Percentiles rank a stretch among this genome's conserved stretches.
Evolutionary conservation across 2,113 vertebrate species (phyloP).

Genomic region (Odocoileus virginianus): DNA sequence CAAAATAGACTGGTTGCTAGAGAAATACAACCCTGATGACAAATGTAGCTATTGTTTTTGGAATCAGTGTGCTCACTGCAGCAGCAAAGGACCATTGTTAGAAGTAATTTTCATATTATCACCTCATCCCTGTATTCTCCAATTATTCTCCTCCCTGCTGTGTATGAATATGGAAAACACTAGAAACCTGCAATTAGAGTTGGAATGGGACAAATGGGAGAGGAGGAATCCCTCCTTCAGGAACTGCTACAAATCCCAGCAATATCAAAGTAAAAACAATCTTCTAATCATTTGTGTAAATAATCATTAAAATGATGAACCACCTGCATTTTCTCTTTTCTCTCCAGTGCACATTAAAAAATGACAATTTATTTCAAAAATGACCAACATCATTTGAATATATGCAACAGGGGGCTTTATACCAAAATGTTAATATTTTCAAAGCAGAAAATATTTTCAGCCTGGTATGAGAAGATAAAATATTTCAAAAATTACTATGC

Average conservation of each 20-base stretch:
- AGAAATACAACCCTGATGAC: neutral
- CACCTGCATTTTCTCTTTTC: neutral
- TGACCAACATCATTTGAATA: slow-evolving; percentile 39
- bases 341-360: neutral
- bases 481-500: slow-evolving; percentile 8
- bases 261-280: neutral
- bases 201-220: neutral
- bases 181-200: neutral
- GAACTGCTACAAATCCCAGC: neutral
- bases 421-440: slow-evolving; percentile 11
- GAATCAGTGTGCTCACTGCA: neutral
- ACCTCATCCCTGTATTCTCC: neutral
- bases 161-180: neutral
- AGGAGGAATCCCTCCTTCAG: neutral
- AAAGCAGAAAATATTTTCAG: slow-evolving; percentile 46
- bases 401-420: neutral
- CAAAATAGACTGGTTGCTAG: neutral
- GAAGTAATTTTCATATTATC: neutral
- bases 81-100: neutral
- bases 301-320: slow-evolving; percentile 11
- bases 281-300: slow-evolving; percentile 10
- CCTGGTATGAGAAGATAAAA: slow-evolving; percentile 42
- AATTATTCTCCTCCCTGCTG: neutral
- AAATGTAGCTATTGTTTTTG: neutral
- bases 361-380: slow-evolving; percentile 44